Evolutionary conservation across 2,888 invertebrate genomes (phyloP).

Genomic region (Netelia inedita): DNA sequence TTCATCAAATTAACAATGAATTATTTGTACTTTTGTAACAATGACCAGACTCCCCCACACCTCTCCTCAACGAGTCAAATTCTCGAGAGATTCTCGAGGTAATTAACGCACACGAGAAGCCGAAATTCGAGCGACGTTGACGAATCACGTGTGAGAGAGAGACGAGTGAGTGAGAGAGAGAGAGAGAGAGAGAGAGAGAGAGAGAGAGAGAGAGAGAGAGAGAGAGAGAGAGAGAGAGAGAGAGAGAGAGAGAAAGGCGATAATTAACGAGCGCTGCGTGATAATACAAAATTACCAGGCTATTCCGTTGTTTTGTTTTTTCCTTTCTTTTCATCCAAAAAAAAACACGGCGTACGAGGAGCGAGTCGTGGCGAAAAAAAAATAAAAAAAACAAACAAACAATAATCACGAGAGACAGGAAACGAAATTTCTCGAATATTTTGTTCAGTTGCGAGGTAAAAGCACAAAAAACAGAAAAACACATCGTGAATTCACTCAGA

Average conservation of each 20-base stretch:
- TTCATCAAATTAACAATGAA: not conserved
- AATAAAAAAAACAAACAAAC: not conserved
- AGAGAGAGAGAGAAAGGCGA: not conserved
- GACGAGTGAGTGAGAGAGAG: too few species aligned
- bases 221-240: too few species aligned
- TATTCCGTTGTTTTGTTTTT: not conserved
- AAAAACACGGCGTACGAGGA: not conserved
- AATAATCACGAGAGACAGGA: slow-evolving; percentile 49
- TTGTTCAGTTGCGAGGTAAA: slow-evolving; percentile 1
- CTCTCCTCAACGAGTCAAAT: slow-evolving; percentile 2
- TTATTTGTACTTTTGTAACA: not conserved
- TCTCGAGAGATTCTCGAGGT: slow-evolving; percentile 1
- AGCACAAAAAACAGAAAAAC: slow-evolving; percentile 3
- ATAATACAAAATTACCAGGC: slow-evolving; percentile 38
- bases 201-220: not conserved
- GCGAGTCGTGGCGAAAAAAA: not conserved
- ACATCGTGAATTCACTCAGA: not conserved
- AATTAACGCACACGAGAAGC: slow-evolving; percentile 17
- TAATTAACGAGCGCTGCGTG: slow-evolving; percentile 37
- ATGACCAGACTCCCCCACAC: not conserved
- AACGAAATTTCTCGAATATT: slow-evolving; percentile 22
- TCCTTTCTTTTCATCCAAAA: not conserved
- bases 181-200: too few species aligned
- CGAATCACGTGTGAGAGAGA: slow-evolving; percentile 20
- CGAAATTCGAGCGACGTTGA: slow-evolving; percentile 52